phyloP scores from a whole-genome alignment of 1,140 invertebrate species.

The Lasioglossum albipes region DNA sequence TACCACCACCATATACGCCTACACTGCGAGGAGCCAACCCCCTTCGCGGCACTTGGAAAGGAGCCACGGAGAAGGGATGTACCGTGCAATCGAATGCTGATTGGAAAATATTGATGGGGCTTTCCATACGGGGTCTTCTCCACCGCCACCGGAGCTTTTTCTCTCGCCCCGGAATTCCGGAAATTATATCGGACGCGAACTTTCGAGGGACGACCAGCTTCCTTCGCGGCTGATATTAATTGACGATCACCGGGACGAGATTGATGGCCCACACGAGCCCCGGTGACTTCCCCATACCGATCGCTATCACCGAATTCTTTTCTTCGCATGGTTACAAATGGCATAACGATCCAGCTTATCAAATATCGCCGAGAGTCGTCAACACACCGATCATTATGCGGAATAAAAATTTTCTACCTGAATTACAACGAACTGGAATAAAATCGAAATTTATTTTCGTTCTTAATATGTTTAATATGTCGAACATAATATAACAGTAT shows the following conservation, averaged over 20 bases:
- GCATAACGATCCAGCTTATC: too few species aligned
- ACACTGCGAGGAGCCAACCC: conserved; percentile 51
- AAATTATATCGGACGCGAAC: conserved; percentile 50
- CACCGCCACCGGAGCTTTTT: conserved; percentile 45
- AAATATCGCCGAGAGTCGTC: too few species aligned
- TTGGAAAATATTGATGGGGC: conserved; percentile 77
- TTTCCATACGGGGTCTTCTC: conserved; percentile 30
- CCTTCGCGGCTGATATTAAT: conserved; percentile 37
- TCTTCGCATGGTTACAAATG: too few species aligned
- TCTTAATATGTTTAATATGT: too few species aligned
- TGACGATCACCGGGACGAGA: not conserved
- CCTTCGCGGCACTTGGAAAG: conserved; percentile 34
- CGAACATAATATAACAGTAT: too few species aligned
- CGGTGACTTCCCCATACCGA: too few species aligned
- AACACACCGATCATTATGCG: too few species aligned
- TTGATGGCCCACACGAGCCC: not conserved
- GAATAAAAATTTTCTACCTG: too few species aligned
- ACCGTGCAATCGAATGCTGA: conserved; percentile 75
- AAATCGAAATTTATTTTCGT: too few species aligned
- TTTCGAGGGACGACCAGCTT: conserved; percentile 19
- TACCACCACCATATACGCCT: conserved; percentile 75
- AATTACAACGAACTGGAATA: too few species aligned
- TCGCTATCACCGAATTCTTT: too few species aligned
- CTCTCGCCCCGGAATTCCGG: conserved; percentile 51
- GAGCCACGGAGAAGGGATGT: conserved; percentile 1